A percentile compares a stretch with the other conserved stretches of the same genome.
Evolutionary conservation across 2,113 vertebrate genomes (phyloP).

Genomic region (Bungarus multicinctus): DNA sequence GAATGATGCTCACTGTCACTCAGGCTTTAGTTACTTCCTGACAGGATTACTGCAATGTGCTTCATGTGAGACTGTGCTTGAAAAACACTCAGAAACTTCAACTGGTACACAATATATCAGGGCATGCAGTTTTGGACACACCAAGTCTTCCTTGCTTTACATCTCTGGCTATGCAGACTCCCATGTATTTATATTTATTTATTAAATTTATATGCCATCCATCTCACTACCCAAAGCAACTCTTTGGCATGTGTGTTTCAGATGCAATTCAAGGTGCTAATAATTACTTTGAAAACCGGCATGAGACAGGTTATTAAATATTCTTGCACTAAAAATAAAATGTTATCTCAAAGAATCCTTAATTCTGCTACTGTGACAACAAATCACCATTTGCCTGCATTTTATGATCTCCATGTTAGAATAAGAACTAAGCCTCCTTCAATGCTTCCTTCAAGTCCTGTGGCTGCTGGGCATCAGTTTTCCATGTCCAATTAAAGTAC

Average conservation of each 20-base stretch:
- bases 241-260: background rate
- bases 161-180: background rate
- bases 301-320: background rate
- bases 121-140: background rate
- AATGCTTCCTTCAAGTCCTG: background rate
- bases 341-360: accelerated
- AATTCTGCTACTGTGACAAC: background rate
- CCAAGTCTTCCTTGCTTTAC: background rate
- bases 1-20: background rate
- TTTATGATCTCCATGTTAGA: constrained; percentile 7
- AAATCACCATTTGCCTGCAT: background rate
- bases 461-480: background rate
- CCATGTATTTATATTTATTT: background rate
- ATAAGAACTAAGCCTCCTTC: constrained; percentile 25
- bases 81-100: background rate
- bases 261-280: background rate
- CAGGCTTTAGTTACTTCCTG: background rate
- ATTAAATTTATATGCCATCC: background rate
- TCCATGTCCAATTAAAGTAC: background rate
- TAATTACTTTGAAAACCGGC: background rate
- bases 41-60: background rate
- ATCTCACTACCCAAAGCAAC: background rate
- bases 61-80: background rate
- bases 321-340: background rate
- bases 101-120: background rate